These are phyloP conservation scores for Oreochromis mossambicus DNA, from an alignment of 2,797 vertebrate species.

Conservation along the genomic window DNA sequence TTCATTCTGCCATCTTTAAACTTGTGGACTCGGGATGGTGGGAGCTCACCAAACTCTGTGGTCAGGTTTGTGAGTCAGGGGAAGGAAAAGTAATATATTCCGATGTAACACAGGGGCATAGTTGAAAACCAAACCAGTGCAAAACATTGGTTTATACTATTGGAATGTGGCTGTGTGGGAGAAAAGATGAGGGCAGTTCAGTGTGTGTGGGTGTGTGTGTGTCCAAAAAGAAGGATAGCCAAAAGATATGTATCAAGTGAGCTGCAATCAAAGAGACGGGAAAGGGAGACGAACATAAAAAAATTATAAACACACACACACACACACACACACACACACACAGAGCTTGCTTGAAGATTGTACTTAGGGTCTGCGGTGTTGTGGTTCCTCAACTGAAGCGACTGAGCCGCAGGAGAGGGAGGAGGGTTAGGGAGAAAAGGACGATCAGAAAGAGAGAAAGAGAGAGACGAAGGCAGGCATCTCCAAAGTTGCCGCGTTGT, in stretches of 20 bases:
- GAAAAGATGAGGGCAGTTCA: slow-evolving; percentile 24
- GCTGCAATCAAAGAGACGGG: slow-evolving; percentile 52
- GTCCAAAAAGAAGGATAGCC: slow-evolving; percentile 20
- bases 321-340: neutral
- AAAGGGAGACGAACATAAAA: slow-evolving; percentile 26
- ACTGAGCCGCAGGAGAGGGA: slow-evolving; percentile 30
- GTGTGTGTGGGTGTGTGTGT: neutral
- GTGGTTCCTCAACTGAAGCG: slow-evolving; percentile 50
- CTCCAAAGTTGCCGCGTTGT: slow-evolving; percentile 57
- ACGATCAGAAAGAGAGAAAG: slow-evolving; percentile 25
- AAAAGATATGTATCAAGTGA: slow-evolving; percentile 44
- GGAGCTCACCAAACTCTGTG: slow-evolving; percentile 24
- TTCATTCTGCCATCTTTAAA: slow-evolving; percentile 33
- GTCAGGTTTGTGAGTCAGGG: slow-evolving; percentile 45
- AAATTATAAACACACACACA: neutral
- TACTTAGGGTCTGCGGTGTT: slow-evolving; percentile 63
- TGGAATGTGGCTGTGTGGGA: slow-evolving; percentile 50
- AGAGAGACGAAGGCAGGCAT: slow-evolving; percentile 49
- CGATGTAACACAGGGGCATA: slow-evolving; percentile 9
- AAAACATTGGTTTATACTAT: slow-evolving; percentile 38
- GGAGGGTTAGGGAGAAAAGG: slow-evolving; percentile 12
- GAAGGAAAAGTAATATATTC: slow-evolving; percentile 22
- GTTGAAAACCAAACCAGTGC: slow-evolving; percentile 14
- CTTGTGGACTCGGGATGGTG: slow-evolving; percentile 8
- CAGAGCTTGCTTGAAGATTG: slow-evolving; percentile 46